Evolutionary conservation across 2,888 invertebrate species (phyloP), one percentile per base, ranked within the genome.

Genomic region (Volucella inflata): DNA sequence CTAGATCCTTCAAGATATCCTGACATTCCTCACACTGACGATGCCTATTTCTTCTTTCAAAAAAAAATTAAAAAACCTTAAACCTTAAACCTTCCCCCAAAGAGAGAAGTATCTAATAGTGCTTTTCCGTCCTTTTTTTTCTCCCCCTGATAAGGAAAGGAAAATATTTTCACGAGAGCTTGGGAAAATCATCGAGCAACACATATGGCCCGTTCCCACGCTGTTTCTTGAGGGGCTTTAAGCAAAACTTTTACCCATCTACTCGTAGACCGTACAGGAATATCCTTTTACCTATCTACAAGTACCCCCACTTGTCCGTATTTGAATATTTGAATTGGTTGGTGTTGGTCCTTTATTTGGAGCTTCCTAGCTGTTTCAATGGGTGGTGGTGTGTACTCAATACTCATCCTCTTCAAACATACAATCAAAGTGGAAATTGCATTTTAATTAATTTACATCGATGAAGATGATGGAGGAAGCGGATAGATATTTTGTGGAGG

Each of bases 371-470:
- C n/a, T 51, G 21, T 51, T 72, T 40, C 17, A n/a, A 11, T 16
- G 1, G 17, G 8, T 4, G 2, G 9, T 38, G 14, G 11, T n/a
- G 8, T 11, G 12, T 17, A 21, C 11, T 36, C n/a, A n/a, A n/a
- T n/a, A n/a, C 59, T 21, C 44, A n/a, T n/a, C 44, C 80, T 53
- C 64, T 57, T 48, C 60, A 71, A 65, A 70, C 74, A 70, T 51
- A 74, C 57, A 30, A 30, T 30, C 30, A 71, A 76, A 76, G 71
- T 80, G 70, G 64, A 75, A 84, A 84, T 71, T 80, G 60, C 75
- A 80, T 84, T 84, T 80, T 76, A 80, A 85, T 84, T 84, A 84
- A 80, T 80, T 85, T 71, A 60, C 65, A 83, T 81, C 62, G 64
- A 76, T 57, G 64, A 14, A 70, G 64, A 55, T 67, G 60, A 30